phyloP scores from a whole-genome alignment of 2,113 vertebrate genomes.

The Laticauda colubrina region DNA sequence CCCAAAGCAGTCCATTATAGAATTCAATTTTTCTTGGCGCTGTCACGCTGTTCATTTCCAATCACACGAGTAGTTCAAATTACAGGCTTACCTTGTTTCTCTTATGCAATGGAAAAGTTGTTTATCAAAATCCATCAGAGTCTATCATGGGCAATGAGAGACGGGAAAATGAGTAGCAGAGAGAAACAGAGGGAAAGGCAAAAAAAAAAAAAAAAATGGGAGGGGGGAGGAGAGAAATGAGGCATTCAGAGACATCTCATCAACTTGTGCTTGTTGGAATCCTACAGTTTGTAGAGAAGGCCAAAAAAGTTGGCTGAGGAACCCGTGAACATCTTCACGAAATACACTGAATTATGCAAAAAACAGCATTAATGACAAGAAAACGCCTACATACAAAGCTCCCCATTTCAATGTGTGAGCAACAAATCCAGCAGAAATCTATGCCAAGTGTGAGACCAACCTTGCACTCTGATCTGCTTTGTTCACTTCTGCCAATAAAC shows the following conservation, averaged over 20 bases:
- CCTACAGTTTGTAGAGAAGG: neutral
- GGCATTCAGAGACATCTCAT: neutral
- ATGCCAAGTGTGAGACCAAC: neutral
- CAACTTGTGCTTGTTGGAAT: neutral
- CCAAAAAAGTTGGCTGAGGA: neutral
- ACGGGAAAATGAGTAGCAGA: neutral
- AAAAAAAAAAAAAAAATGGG: neutral
- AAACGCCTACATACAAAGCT: neutral
- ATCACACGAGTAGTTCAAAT: constrained; percentile 27
- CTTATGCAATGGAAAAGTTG: constrained; percentile 19
- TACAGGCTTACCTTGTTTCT: constrained; percentile 33
- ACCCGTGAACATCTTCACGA: neutral
- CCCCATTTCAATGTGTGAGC: neutral
- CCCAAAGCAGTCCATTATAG: neutral
- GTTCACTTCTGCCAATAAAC: neutral
- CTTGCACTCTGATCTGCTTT: neutral
- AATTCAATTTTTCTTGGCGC: constrained; percentile 10
- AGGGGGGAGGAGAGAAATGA: neutral
- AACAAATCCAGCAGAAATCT: neutral
- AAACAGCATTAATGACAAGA: neutral
- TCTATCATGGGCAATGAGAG: constrained; percentile 1
- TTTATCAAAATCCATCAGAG: constrained; percentile 4
- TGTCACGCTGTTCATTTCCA: constrained; percentile 26
- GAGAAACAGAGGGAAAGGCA: neutral
- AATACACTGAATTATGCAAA: neutral